Evolutionary conservation across 2,113 vertebrate species (phyloP).

Genomic region (Pangasianodon gigas): DNA sequence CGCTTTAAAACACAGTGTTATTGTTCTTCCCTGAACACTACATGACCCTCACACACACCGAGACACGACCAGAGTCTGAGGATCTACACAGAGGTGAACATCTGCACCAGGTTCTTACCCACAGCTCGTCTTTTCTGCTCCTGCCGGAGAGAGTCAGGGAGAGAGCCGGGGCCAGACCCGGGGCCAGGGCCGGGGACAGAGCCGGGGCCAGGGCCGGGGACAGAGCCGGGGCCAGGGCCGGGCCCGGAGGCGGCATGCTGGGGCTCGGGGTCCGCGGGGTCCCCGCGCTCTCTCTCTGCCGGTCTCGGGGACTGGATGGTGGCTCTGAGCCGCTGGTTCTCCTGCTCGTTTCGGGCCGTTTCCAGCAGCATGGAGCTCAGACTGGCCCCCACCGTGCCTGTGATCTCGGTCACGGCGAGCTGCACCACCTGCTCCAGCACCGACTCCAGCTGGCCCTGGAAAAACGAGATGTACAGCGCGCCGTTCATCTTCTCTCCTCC

Average conservation of each 20-base stretch:
- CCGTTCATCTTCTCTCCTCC: constrained; percentile 72
- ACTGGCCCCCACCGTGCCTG: constrained; percentile 72
- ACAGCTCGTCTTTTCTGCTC: constrained; percentile 73
- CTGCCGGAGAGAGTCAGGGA: constrained; percentile 65
- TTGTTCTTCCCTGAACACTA: neutral
- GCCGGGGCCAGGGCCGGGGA: constrained; percentile 36
- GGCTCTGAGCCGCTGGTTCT: constrained; percentile 69
- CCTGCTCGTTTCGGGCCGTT: constrained; percentile 73
- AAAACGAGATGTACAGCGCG: constrained; percentile 78
- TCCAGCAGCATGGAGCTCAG: constrained; percentile 76
- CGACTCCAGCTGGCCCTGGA: constrained; percentile 80
- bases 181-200: constrained; percentile 16
- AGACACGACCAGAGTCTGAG: neutral
- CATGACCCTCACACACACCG: neutral
- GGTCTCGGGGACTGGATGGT: constrained; percentile 62
- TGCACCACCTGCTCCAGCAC: constrained; percentile 79
- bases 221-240: constrained; percentile 1
- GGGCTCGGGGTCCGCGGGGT: constrained; percentile 38
- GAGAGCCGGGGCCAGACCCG: neutral
- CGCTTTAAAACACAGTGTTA: neutral
- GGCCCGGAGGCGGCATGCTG: constrained; percentile 55
- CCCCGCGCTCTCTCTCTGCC: constrained; percentile 1
- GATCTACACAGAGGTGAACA: neutral
- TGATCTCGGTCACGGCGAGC: constrained; percentile 78
- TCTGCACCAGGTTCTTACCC: constrained; percentile 61